Conservation (phyloP, 1,140 invertebrate species). For the Drosophila cardini region DNA sequence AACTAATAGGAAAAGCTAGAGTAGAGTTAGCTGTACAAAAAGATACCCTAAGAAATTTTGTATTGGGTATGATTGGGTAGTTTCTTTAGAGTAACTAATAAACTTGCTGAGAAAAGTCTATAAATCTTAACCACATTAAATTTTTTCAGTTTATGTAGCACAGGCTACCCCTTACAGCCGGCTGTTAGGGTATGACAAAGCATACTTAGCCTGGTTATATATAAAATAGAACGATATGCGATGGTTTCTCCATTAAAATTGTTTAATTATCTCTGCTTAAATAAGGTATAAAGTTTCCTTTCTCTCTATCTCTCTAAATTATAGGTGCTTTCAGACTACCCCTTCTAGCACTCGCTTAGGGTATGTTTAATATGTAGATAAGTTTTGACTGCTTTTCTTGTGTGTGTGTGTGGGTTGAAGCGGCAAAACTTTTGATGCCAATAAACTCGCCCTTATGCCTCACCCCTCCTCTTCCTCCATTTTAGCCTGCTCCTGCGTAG, state of each 20-base stretch:
- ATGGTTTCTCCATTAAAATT: too few relatives aligned
- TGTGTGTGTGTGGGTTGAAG: constrained; percentile 49
- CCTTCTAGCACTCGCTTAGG: constrained; percentile 14
- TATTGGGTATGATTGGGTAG: too few relatives aligned
- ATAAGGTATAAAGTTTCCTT: not conserved
- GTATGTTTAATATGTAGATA: constrained; percentile 53
- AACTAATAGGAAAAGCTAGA: constrained; percentile 8
- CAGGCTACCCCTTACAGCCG: too few relatives aligned
- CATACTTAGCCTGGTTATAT: too few relatives aligned
- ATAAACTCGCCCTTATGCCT: constrained; percentile 12
- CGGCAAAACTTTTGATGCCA: constrained; percentile 68
- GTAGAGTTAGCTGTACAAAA: not conserved
- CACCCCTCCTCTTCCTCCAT: not conserved
- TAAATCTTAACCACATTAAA: too few relatives aligned
- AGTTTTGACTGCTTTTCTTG: constrained; percentile 30
- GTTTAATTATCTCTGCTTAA: not conserved
- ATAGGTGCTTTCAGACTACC: not conserved
- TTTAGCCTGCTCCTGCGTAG: not conserved
- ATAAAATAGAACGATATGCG: too few relatives aligned
- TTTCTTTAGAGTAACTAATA: too few relatives aligned
- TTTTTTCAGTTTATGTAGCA: too few relatives aligned
- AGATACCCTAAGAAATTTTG: too few relatives aligned
- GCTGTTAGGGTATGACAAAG: too few relatives aligned
- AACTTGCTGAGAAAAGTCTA: too few relatives aligned
- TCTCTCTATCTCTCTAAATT: too few relatives aligned